A percentile compares a stretch with the other conserved stretches of the same genome.
Conservation (phyloP, 2,888 invertebrate species). For the Xylophagus ater region DNA sequence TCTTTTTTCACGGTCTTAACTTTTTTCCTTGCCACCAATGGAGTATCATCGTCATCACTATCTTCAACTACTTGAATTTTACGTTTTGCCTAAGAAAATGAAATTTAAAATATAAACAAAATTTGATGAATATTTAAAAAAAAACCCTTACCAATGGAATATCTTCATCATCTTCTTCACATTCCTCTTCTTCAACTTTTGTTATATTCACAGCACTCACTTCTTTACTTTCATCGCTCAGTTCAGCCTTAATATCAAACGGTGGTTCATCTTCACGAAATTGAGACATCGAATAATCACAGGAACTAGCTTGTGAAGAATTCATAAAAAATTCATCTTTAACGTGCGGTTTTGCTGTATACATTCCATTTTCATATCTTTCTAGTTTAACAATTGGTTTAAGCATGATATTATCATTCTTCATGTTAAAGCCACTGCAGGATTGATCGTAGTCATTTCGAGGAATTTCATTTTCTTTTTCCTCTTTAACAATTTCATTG, state of each 20-base stretch:
- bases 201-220: slow-evolving; percentile 31
- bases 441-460: slow-evolving; percentile 25
- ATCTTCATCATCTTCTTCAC: slow-evolving; percentile 60
- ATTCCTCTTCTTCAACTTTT: slow-evolving; percentile 37
- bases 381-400: too few species aligned
- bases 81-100: slow-evolving; percentile 31
- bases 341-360: too few species aligned
- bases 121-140: not conserved
- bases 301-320: slow-evolving; percentile 53
- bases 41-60: slow-evolving; percentile 59
- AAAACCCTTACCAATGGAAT: slow-evolving; percentile 61
- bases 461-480: slow-evolving; percentile 15
- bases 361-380: too few species aligned
- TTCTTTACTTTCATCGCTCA: slow-evolving; percentile 42
- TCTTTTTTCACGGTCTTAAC: slow-evolving; percentile 45
- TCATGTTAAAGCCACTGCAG: slow-evolving; percentile 25
- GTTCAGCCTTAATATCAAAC: slow-evolving; percentile 42
- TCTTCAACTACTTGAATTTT: slow-evolving; percentile 32
- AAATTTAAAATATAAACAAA: not conserved
- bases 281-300: slow-evolving; percentile 60
- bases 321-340: slow-evolving; percentile 29
- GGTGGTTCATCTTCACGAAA: slow-evolving; percentile 45
- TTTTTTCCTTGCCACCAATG: slow-evolving; percentile 56
- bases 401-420: too few species aligned
- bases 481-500: too few species aligned